Percentiles rank a stretch among this genome's conserved stretches.
Conservation (phyloP, 2,113 vertebrate genomes). For the Pyrgilauda ruficollis region DNA sequence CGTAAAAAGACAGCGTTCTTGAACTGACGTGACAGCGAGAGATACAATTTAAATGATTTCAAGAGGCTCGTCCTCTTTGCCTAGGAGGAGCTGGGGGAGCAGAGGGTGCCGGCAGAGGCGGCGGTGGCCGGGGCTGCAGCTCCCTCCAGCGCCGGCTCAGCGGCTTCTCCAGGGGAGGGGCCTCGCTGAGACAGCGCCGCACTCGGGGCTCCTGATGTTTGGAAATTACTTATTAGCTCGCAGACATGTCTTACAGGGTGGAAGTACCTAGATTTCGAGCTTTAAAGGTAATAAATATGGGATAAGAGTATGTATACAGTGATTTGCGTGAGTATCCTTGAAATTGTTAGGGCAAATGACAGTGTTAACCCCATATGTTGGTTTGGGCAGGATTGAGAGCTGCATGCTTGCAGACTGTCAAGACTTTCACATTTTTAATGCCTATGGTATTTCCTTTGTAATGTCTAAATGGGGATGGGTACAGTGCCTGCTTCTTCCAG, state of each 20-base stretch:
- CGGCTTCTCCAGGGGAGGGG: not conserved
- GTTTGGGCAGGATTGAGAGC: not conserved
- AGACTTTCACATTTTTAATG: not conserved
- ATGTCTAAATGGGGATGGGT: not conserved
- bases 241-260: accelerated
- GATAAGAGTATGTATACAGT: not conserved
- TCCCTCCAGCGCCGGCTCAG: slow-evolving; percentile 26
- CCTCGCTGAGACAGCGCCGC: not conserved
- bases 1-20: not conserved
- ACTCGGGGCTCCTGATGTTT: accelerated
- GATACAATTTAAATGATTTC: not conserved
- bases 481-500: not conserved
- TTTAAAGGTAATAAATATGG: not conserved
- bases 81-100: accelerated
- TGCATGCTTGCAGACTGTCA: not conserved
- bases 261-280: not conserved
- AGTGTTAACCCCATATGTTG: not conserved
- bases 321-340: not conserved
- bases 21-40: not conserved
- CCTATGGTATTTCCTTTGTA: not conserved
- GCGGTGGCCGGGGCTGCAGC: slow-evolving; percentile 1
- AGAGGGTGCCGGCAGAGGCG: not conserved
- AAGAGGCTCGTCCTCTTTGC: accelerated
- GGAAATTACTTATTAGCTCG: accelerated
- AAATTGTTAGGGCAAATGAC: not conserved